Conservation (phyloP, 1,140 invertebrate species). For the Panagrolaimus sp. region DNA sequence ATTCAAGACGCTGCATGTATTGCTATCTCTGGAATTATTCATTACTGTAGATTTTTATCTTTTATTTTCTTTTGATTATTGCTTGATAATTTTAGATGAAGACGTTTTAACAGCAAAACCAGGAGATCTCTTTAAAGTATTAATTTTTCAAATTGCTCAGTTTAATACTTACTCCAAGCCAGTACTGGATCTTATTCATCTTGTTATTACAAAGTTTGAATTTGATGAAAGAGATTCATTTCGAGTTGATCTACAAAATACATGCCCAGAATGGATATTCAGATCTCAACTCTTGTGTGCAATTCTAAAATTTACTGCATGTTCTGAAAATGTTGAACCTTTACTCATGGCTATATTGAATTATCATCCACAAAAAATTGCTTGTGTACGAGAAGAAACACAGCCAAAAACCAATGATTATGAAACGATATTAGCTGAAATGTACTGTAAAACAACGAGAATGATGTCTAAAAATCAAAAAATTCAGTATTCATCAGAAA, state of each 20-base stretch:
- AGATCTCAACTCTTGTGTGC: background rate
- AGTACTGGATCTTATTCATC: background rate
- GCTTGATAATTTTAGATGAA: background rate
- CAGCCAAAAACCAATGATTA: too few species aligned
- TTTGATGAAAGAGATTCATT: background rate
- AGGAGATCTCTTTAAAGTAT: background rate
- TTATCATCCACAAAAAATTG: background rate
- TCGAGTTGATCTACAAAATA: background rate
- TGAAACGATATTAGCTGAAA: too few species aligned
- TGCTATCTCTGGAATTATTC: background rate
- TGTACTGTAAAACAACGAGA: too few species aligned
- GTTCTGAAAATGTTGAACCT: background rate
- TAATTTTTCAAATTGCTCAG: constrained; percentile 7
- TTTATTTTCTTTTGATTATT: background rate
- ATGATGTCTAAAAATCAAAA: too few species aligned
- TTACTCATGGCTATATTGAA: background rate
- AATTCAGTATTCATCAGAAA: too few species aligned
- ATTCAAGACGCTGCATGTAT: background rate
- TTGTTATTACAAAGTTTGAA: background rate
- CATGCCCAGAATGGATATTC: background rate
- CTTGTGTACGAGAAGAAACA: too few species aligned
- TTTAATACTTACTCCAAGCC: background rate
- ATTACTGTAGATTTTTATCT: background rate
- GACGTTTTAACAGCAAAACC: background rate
- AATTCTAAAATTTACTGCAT: background rate